Percentiles rank a stretch among this genome's conserved stretches.
These are phyloP conservation scores for Emys orbicularis DNA, from an alignment of 2,797 vertebrate genomes.

Conservation along the genomic window DNA sequence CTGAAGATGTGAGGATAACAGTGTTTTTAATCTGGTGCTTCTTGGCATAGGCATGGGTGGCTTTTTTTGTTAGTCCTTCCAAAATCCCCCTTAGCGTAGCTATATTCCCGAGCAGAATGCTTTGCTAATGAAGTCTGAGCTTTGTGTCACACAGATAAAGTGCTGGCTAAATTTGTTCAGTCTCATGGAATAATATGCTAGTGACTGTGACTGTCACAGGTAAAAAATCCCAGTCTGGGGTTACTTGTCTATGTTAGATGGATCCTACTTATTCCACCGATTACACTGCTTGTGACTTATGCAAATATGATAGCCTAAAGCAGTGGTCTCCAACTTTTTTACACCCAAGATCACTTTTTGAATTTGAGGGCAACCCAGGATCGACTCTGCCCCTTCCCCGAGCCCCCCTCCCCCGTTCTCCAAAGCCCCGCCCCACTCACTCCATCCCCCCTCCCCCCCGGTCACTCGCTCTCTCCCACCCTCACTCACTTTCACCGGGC, in stretches of 20 bases:
- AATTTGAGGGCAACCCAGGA: too few relatives aligned
- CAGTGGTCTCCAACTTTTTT: too few relatives aligned
- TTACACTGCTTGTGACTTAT: slow-evolving; percentile 1
- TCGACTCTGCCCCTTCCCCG: too few relatives aligned
- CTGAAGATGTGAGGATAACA: background rate
- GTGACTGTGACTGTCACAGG: background rate
- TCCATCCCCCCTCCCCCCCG: too few relatives aligned
- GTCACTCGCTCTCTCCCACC: too few relatives aligned
- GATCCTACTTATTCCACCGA: background rate
- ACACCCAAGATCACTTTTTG: too few relatives aligned
- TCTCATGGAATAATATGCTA: background rate
- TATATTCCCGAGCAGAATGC: background rate
- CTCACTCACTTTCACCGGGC: too few relatives aligned
- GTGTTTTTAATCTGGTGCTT: background rate
- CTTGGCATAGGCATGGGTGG: fast-evolving
- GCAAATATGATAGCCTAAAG: background rate
- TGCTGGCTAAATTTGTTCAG: background rate
- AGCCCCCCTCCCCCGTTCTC: too few relatives aligned
- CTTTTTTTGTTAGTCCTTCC: background rate
- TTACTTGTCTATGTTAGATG: background rate
- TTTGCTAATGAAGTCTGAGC: background rate
- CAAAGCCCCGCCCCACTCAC: too few relatives aligned
- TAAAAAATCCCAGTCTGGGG: background rate
- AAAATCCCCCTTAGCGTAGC: background rate
- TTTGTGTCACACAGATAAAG: background rate